Percentiles rank a stretch among this genome's conserved stretches.
Evolutionary conservation across 2,888 invertebrate genomes (phyloP).

Genomic region (Pseudococcus jackbeardsleyi): DNA sequence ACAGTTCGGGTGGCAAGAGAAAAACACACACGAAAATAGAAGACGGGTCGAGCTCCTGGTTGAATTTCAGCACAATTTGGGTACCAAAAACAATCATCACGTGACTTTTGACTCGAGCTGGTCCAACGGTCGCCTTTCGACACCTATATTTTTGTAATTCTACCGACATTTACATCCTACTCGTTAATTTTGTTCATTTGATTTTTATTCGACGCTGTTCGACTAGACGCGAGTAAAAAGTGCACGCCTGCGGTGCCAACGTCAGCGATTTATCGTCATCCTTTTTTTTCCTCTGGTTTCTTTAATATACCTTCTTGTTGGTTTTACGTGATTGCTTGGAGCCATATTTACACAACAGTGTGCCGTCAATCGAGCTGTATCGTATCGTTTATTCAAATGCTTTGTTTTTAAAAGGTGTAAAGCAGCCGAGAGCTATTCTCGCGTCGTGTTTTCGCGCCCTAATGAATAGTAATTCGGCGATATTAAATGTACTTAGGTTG

Average conservation of each 20-base stretch:
- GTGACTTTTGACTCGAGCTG: background rate
- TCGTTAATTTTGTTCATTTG: conserved; percentile 41
- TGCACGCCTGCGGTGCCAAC: background rate
- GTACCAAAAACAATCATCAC: background rate
- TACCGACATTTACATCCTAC: conserved; percentile 44
- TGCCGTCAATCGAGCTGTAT: background rate
- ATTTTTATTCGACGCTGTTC: background rate
- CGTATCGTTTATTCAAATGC: background rate
- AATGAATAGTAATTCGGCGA: conserved; percentile 17
- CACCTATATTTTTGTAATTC: conserved; percentile 24
- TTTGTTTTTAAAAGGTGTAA: conserved; percentile 15
- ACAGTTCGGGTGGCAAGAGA: background rate
- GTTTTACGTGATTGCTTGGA: conserved; percentile 1
- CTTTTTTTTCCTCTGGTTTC: background rate
- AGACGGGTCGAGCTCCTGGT: background rate
- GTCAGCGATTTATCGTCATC: background rate
- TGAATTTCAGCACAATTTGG: background rate
- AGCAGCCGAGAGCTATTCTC: background rate
- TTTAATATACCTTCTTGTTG: background rate
- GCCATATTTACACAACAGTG: background rate
- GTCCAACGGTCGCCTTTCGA: background rate
- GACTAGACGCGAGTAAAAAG: background rate
- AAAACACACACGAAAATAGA: background rate
- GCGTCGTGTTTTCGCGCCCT: background rate
- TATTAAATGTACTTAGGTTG: background rate